These are phyloP conservation scores for Nomada goodeniana DNA, from an alignment of 2,888 invertebrate species.

Conservation along the genomic window DNA sequence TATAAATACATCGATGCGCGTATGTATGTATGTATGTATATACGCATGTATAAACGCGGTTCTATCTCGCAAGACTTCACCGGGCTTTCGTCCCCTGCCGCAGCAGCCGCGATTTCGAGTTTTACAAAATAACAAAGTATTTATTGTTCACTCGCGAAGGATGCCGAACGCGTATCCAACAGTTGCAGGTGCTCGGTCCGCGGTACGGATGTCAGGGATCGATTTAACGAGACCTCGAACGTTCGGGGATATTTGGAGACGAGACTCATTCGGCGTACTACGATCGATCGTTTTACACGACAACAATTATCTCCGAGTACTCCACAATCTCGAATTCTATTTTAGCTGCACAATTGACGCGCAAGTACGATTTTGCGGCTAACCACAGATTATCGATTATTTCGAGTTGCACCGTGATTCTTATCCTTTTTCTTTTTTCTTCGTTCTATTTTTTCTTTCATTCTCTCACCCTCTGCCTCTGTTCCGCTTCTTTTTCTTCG, in stretches of 20 bases:
- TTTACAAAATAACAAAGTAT: slow-evolving; percentile 80
- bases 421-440: slow-evolving; percentile 1
- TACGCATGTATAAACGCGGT: too few relatives aligned
- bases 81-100: not conserved
- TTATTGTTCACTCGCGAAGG: slow-evolving; percentile 78
- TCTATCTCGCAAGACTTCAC: too few relatives aligned
- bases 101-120: slow-evolving; percentile 73
- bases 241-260: slow-evolving; percentile 27
- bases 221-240: slow-evolving; percentile 9
- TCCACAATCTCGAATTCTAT: not conserved
- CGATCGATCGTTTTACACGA: slow-evolving; percentile 23
- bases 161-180: slow-evolving; percentile 75
- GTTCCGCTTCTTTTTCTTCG: not conserved
- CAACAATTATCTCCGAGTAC: not conserved
- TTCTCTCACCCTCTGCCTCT: not conserved
- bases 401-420: slow-evolving; percentile 26
- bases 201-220: not conserved
- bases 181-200: slow-evolving; percentile 52
- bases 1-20: too few relatives aligned
- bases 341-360: not conserved
- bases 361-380: not conserved
- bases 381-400: slow-evolving; percentile 13
- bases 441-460: not conserved
- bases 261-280: not conserved
- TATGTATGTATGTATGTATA: too few relatives aligned